Percentiles rank a stretch among this genome's conserved stretches.
Evolutionary conservation across 2,113 vertebrate genomes (phyloP).

Genomic region (Thunnus maccoyii): DNA sequence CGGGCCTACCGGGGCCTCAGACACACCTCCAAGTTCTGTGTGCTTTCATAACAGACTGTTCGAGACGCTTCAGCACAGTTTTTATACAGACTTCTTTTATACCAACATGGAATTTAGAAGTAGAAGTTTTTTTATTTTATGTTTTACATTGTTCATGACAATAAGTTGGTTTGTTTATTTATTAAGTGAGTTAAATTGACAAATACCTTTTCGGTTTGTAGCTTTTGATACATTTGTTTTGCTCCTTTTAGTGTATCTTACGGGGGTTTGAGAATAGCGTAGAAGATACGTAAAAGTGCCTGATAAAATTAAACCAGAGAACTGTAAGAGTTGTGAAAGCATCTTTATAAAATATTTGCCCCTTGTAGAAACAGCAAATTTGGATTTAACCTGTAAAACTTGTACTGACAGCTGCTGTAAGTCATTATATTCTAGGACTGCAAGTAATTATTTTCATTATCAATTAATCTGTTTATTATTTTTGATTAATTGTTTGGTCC

Average conservation of each 20-base stretch:
- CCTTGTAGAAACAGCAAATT: background rate
- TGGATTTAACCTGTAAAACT: background rate
- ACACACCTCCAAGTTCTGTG: constrained; percentile 94
- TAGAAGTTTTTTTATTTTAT: background rate
- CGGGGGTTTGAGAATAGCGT: background rate
- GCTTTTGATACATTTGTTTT: constrained; percentile 5
- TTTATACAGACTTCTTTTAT: constrained; percentile 23
- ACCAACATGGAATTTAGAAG: background rate
- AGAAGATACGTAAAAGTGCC: constrained; percentile 57
- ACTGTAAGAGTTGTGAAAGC: background rate
- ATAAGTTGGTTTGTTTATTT: background rate
- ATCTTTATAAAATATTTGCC: background rate
- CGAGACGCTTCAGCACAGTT: background rate
- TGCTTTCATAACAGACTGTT: constrained; percentile 85
- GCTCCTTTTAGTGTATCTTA: background rate
- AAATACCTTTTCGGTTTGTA: constrained; percentile 2
- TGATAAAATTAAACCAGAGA: background rate
- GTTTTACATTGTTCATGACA: background rate
- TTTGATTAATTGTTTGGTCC: too few species aligned
- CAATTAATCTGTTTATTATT: too few species aligned
- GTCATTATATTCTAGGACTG: background rate
- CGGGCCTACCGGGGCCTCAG: constrained; percentile 86
- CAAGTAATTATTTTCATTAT: too few species aligned
- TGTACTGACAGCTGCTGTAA: background rate
- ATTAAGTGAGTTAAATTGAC: too few species aligned